Conservation (phyloP, 2,888 invertebrate species). For the Cheilosia variabilis region DNA sequence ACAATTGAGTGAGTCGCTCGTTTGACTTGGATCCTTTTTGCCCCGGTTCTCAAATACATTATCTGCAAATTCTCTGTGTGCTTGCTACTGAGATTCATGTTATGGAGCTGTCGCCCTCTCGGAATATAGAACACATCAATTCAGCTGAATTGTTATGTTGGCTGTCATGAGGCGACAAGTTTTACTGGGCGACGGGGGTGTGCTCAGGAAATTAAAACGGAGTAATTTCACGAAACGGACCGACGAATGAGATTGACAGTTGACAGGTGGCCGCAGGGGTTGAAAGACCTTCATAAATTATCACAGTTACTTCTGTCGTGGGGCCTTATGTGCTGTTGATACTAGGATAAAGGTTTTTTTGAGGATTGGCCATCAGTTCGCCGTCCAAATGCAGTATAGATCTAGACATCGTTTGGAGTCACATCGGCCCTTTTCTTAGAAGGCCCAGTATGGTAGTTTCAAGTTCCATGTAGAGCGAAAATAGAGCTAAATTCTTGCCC, state of each 20-base stretch:
- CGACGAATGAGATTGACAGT: constrained; percentile 35
- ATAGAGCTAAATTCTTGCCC: no score
- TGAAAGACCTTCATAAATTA: no score
- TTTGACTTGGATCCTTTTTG: constrained; percentile 57
- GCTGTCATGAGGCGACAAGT: constrained; percentile 49
- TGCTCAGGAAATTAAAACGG: constrained; percentile 64
- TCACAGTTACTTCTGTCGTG: no score
- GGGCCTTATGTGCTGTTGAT: no score
- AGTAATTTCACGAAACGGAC: constrained; percentile 28
- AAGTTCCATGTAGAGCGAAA: no score
- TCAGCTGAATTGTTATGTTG: constrained; percentile 61
- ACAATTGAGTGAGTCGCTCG: constrained; percentile 64
- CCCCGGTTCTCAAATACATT: not conserved
- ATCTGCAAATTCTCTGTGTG: not conserved
- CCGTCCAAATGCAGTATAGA: no score
- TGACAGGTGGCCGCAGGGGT: no score
- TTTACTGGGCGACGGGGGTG: constrained; percentile 45
- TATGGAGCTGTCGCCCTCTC: constrained; percentile 41
- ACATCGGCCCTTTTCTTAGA: no score
- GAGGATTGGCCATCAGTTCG: no score
- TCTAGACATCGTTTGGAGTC: no score
- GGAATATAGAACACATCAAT: constrained; percentile 23
- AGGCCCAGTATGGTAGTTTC: no score
- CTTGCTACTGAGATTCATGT: constrained; percentile 29
- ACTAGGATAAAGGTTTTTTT: no score